Conservation (phyloP, 2,113 vertebrate species). For the Microcebus jonahi region DNA sequence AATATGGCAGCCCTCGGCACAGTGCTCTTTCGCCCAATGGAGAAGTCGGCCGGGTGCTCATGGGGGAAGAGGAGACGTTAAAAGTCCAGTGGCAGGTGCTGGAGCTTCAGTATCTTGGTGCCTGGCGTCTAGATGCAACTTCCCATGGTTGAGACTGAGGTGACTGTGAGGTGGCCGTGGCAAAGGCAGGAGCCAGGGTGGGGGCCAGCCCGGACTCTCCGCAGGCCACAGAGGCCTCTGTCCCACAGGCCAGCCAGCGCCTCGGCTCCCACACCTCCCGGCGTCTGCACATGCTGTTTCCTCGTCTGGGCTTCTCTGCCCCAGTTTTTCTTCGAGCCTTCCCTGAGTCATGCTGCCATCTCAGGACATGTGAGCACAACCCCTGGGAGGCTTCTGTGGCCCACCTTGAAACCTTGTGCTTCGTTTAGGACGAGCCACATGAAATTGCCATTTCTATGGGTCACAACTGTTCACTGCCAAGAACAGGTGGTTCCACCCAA, state of each 20-base stretch:
- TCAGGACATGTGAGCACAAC: background rate
- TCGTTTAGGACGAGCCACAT: background rate
- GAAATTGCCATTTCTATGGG: background rate
- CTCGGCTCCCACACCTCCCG: background rate
- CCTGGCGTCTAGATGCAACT: background rate
- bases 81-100: background rate
- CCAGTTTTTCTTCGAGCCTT: background rate
- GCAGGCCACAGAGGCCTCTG: no score
- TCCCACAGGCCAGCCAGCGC: fast-evolving
- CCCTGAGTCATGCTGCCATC: background rate
- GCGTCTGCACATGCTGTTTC: fast-evolving
- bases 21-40: no score
- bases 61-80: background rate
- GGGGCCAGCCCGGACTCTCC: background rate
- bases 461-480: background rate
- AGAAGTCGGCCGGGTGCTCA: background rate
- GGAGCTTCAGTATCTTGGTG: background rate
- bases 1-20: background rate
- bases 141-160: background rate
- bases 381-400: background rate
- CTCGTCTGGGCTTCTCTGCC: background rate
- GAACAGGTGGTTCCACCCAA: no score
- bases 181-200: background rate
- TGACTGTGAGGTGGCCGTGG: no score
- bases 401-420: background rate